Evolutionary conservation across 2,888 invertebrate species (phyloP), one percentile per base, ranked within the genome.

Genomic region (Galeruca laticollis): DNA sequence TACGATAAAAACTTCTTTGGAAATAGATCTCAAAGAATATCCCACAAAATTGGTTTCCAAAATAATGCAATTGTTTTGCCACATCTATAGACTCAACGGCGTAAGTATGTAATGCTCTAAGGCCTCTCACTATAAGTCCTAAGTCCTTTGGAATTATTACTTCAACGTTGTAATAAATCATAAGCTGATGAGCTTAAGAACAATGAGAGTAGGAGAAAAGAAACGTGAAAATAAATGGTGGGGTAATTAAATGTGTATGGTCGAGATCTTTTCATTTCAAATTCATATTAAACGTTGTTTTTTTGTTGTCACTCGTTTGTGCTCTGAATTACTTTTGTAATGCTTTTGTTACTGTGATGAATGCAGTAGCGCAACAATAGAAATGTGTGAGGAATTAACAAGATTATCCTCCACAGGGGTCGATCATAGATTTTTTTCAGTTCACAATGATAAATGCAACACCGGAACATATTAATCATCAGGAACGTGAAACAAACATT

Each of bases 141-240:
- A 54, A 57, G 35, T 35, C 49, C 68, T 61, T 66, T 62, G 71
- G 73, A 74, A 75, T 78, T 78, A 74, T 76, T 73, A 77, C 76
- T 75, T 74, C 73, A 75, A 63, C 73, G 69, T 40, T 51, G 68
- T 69, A 69, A 75, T 77, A 74, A 75, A 75, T 77, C 77, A 77
- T 72, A 73, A 71, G 68, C 65, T 64, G 70, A 69, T 69, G 69
- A 71, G 70, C 59, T 68, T 35, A 47, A 63, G 70, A 59, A 70
- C 67, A 70, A 68, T 68, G 51, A 49, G 64, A 21, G 65, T 52
- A 37, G 63, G 26, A 60, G 56, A 62, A 71, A 61, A 65, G 56
- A 65, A 60, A 52, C 59, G 56, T 61, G 59, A 21, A 71, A 52
- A 66, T 60, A 59, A 66, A 66, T 66, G 59, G 59, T n/a, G 59